These are phyloP conservation scores for Nannobrachium achirus DNA, from an alignment of 2,113 vertebrate genomes.

Conservation along the genomic window DNA sequence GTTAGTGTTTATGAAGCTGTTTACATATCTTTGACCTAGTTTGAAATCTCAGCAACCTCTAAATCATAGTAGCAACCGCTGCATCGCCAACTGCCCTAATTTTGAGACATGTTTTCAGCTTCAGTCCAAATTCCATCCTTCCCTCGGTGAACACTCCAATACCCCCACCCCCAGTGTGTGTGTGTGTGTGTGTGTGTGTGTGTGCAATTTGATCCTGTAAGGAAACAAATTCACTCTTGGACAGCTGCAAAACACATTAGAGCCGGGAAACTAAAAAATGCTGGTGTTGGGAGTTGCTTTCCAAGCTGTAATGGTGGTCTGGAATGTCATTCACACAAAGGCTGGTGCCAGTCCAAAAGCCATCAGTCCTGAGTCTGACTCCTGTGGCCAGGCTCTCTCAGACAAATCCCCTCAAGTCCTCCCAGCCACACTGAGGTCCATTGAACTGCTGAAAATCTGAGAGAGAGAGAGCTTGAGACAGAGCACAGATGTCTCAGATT, in stretches of 20 bases:
- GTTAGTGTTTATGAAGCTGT: conserved; percentile 14
- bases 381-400: conserved; percentile 33
- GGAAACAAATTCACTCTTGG: conserved; percentile 45
- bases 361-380: conserved; percentile 5
- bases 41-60: conserved; percentile 24
- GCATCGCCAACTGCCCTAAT: conserved; percentile 14
- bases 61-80: conserved; percentile 22
- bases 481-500: conserved; percentile 55
- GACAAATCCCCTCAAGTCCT: conserved; percentile 61
- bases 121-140: conserved; percentile 41
- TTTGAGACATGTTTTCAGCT: conserved; percentile 18
- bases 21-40: conserved; percentile 3
- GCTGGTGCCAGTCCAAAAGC: conserved; percentile 50
- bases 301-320: conserved; percentile 50
- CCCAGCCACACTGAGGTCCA: conserved; percentile 45
- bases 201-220: conserved; percentile 50
- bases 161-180: conserved; percentile 28
- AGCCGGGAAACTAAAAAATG: conserved; percentile 25
- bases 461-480: conserved; percentile 46
- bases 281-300: conserved; percentile 59
- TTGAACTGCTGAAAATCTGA: conserved; percentile 55
- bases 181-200: no score
- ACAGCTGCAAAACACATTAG: conserved; percentile 74
- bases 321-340: conserved; percentile 61
- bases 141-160: conserved; percentile 15